Conservation (phyloP, 2,888 invertebrate genomes). For the Rhorus exstirpatorius region DNA sequence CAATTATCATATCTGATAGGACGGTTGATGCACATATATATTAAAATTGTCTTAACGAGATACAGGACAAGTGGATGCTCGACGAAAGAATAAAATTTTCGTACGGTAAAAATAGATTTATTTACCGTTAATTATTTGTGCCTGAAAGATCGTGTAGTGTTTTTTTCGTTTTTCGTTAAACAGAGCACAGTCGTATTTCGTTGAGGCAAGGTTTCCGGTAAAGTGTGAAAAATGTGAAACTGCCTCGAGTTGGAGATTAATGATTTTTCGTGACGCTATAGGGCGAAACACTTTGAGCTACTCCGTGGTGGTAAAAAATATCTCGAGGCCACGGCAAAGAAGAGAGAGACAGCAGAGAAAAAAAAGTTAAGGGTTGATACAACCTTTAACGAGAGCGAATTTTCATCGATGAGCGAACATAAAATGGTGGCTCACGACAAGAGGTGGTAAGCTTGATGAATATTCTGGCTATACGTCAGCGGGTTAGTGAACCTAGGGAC, state of each 20-base stretch:
- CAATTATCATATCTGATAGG: slow-evolving; percentile 4
- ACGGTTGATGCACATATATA: too few species aligned
- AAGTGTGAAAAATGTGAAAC: neutral
- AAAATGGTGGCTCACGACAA: slow-evolving; percentile 42
- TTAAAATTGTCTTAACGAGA: too few species aligned
- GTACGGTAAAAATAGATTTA: neutral
- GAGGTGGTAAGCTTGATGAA: slow-evolving; percentile 58
- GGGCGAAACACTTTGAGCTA: neutral
- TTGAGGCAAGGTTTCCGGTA: neutral
- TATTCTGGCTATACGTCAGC: slow-evolving; percentile 51
- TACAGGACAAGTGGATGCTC: too few species aligned
- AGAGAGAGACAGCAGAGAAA: neutral
- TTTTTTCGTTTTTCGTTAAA: neutral
- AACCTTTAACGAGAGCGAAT: slow-evolving; percentile 45
- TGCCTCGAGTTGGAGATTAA: slow-evolving; percentile 38
- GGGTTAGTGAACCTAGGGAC: slow-evolving; percentile 66
- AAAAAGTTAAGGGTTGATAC: slow-evolving; percentile 23
- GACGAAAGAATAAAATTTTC: too few species aligned
- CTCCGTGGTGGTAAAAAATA: neutral
- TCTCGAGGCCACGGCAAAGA: slow-evolving; percentile 14
- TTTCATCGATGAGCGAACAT: slow-evolving; percentile 52
- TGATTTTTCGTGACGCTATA: slow-evolving; percentile 34
- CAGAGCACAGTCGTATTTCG: neutral
- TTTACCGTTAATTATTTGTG: neutral
- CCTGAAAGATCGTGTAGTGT: too few species aligned